A percentile compares a stretch with the other conserved stretches of the same genome.
Conservation (phyloP, 2,888 invertebrate genomes). For the Nemotelus nigrinus region DNA sequence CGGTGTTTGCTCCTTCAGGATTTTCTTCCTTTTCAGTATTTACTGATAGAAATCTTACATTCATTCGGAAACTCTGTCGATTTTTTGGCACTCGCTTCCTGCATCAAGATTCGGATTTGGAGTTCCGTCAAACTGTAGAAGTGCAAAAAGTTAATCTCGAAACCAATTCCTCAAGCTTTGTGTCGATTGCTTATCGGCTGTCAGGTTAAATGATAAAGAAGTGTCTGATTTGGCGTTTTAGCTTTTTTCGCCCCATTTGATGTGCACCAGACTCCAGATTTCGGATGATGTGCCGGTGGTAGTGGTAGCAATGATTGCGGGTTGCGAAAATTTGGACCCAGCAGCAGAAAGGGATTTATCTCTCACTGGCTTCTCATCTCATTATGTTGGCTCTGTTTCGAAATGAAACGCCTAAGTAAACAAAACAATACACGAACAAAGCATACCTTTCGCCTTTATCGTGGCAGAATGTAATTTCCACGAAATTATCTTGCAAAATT, state of each 20-base stretch:
- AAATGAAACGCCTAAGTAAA: slow-evolving; percentile 34
- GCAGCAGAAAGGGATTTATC: not conserved
- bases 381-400: not conserved
- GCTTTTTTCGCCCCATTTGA: slow-evolving; percentile 25
- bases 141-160: slow-evolving; percentile 43
- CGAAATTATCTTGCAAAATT: slow-evolving; percentile 34
- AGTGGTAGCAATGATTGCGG: not conserved
- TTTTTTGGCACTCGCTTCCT: not conserved
- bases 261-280: slow-evolving; percentile 7
- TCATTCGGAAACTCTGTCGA: not conserved
- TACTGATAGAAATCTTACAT: slow-evolving; percentile 38
- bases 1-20: slow-evolving; percentile 39
- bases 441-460: slow-evolving; percentile 28
- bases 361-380: not conserved
- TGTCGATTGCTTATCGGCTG: slow-evolving; percentile 31
- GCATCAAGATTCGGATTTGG: slow-evolving; percentile 19
- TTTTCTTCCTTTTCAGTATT: slow-evolving; percentile 21
- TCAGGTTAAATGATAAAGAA: slow-evolving; percentile 40
- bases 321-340: slow-evolving; percentile 28
- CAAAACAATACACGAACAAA: slow-evolving; percentile 25
- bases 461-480: slow-evolving; percentile 21
- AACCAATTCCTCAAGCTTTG: slow-evolving; percentile 41
- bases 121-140: slow-evolving; percentile 32
- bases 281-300: not conserved
- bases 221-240: slow-evolving; percentile 31